A percentile compares a stretch with the other conserved stretches of the same genome.
Evolutionary conservation across 1,140 invertebrate species (phyloP).

Genomic region (Latrodectus geometricus): DNA sequence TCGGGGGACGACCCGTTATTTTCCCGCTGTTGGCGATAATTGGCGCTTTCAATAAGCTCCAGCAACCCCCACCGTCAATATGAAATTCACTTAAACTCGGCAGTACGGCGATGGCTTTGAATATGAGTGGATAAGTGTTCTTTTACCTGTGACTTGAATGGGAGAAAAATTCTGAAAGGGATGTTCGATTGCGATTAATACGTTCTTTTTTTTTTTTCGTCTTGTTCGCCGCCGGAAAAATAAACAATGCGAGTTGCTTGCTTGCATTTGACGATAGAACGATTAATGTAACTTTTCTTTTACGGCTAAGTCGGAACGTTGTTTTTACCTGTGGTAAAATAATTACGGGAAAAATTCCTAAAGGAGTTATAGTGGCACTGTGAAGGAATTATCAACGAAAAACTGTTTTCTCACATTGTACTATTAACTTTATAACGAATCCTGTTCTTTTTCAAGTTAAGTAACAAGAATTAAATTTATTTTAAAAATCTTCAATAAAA

Average conservation of each 20-base stretch:
- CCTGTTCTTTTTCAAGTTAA: too few species aligned
- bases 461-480: too few species aligned
- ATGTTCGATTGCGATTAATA: neutral
- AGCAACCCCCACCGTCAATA: slow-evolving; percentile 51
- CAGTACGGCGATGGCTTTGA: slow-evolving; percentile 39
- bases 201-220: slow-evolving; percentile 3
- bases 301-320: neutral
- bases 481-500: too few species aligned
- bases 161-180: slow-evolving; percentile 6
- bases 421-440: too few species aligned
- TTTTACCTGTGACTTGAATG: slow-evolving; percentile 21
- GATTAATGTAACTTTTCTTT: neutral
- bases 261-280: neutral
- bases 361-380: too few species aligned
- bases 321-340: neutral
- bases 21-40: slow-evolving; percentile 54
- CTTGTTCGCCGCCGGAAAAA: neutral
- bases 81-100: slow-evolving; percentile 59
- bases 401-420: too few species aligned
- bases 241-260: neutral
- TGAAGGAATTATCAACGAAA: too few species aligned
- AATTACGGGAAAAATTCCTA: neutral
- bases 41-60: slow-evolving; percentile 56
- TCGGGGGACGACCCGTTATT: slow-evolving; percentile 28
- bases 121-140: slow-evolving; percentile 49